These are phyloP conservation scores for Eulemur albifrons DNA, from an alignment of 2,797 vertebrate genomes.

Conservation along the genomic window DNA sequence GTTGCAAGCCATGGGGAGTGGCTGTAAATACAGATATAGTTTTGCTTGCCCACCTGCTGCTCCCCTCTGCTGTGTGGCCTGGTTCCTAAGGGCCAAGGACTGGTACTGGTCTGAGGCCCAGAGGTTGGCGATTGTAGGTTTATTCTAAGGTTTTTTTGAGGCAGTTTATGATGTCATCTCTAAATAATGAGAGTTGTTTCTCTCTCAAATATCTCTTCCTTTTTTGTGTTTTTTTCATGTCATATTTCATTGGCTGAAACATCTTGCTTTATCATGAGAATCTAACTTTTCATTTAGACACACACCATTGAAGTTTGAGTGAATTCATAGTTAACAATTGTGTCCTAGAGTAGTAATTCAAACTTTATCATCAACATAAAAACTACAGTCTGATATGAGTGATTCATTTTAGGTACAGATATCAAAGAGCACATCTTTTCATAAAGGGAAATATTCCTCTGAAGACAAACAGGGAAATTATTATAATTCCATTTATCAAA, in stretches of 20 bases:
- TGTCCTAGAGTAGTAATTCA: neutral
- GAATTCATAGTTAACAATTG: neutral
- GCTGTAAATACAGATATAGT: too few species aligned
- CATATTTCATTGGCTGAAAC: constrained; percentile 20
- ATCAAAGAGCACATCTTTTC: neutral
- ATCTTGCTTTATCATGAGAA: neutral
- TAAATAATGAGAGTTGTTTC: neutral
- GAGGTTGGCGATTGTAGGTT: too few species aligned
- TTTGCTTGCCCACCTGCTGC: too few species aligned
- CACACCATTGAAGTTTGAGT: neutral
- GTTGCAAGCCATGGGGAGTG: too few species aligned
- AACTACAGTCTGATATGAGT: neutral
- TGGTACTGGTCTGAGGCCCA: too few species aligned
- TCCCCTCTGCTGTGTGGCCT: too few species aligned
- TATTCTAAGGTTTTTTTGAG: neutral
- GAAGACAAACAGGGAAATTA: neutral
- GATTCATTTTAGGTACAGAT: neutral
- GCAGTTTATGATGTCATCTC: neutral
- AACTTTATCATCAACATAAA: neutral
- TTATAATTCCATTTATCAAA: constrained; percentile 27
- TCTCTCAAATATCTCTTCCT: neutral
- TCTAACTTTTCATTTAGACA: neutral
- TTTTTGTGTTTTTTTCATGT: constrained; percentile 18
- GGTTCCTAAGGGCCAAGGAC: too few species aligned
- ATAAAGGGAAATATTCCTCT: neutral